Base-by-base conservation (phyloP, 1,140 invertebrate genomes). In the Chironomus striatipennis region DNA sequence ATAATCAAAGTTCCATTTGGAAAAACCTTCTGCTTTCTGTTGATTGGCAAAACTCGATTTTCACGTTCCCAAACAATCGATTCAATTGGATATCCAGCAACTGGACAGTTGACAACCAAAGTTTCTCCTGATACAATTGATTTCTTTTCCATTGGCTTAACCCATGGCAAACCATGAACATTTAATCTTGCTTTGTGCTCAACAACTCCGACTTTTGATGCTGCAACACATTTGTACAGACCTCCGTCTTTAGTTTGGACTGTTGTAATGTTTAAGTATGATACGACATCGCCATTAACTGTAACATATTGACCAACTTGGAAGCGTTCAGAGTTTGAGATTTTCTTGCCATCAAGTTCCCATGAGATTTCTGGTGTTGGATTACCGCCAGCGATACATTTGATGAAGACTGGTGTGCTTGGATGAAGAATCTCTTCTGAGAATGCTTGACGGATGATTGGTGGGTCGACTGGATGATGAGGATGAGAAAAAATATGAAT, bases 361-460 rank as follows among this genome's bases (percentile, higher is more conserved):
- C 97, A 98, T 4, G 90, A 91, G 75, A 98, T 95, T 85, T 95
- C 93, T 73, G 97, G 97, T 15, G 93, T 93, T 9, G 97, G 97
- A 83, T 97, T 98, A 73, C 95, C 95, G 57, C 81, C 81, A 43
- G 90, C 90, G 10, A 89, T 86, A 82, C 93, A 94, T 78, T 91
- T 91, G 7, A 98, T 84, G 75, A 92, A 92, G 12, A 95, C 89
- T 74, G 90, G 89, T 20, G 92, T 91, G 70, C 94, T 94, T 0
- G 94, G 93, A 77, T 95, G 91, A 75, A 96, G 87, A 72, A 93
- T 95, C 82, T 94, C 91, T 79, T 94, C 92, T 76, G 88, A 86
- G 83, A 96, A 96, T 73, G 91, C 90, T 79, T 94, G 91, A 64
- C 91, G 88, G 75, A 96, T 93, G 79, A 93, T 91, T 18, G 93